These are phyloP conservation scores for Hemitrygon akajei DNA, from an alignment of 2,797 vertebrate species.

Conservation along the genomic window DNA sequence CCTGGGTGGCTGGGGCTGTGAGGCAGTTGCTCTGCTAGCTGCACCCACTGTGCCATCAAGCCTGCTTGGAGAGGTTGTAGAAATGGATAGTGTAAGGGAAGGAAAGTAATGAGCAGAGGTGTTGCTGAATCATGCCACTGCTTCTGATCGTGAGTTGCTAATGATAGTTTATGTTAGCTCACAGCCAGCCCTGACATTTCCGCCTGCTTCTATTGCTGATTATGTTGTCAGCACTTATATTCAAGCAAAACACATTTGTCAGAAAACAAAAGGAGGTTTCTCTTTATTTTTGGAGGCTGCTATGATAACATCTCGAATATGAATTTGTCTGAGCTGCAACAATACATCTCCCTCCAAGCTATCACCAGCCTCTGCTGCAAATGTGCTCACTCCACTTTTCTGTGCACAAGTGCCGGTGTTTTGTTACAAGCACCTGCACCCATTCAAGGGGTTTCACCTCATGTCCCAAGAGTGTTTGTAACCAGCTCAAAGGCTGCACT, in stretches of 20 bases:
- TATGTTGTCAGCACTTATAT: neutral
- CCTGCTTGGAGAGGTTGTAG: neutral
- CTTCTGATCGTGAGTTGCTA: too few relatives aligned
- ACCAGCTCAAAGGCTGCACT: neutral
- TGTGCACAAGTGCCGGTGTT: neutral
- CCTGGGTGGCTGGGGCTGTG: too few relatives aligned
- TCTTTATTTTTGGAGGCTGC: neutral
- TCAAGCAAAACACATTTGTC: neutral
- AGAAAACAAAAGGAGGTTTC: neutral
- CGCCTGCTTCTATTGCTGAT: neutral
- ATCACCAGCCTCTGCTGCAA: neutral
- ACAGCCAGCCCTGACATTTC: neutral
- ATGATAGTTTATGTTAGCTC: constrained; percentile 7
- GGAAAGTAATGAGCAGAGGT: neutral
- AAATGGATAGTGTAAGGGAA: neutral
- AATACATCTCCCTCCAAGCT: neutral
- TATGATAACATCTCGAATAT: neutral
- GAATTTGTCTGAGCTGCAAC: neutral
- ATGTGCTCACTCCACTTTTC: neutral
- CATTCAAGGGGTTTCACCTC: neutral
- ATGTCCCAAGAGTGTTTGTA: neutral
- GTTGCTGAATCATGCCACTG: neutral
- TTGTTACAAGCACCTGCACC: neutral
- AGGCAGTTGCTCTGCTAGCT: too few relatives aligned
- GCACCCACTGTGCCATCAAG: too few relatives aligned